Conservation (phyloP, 2,888 invertebrate genomes). For the Drosophila nigritarsus region DNA sequence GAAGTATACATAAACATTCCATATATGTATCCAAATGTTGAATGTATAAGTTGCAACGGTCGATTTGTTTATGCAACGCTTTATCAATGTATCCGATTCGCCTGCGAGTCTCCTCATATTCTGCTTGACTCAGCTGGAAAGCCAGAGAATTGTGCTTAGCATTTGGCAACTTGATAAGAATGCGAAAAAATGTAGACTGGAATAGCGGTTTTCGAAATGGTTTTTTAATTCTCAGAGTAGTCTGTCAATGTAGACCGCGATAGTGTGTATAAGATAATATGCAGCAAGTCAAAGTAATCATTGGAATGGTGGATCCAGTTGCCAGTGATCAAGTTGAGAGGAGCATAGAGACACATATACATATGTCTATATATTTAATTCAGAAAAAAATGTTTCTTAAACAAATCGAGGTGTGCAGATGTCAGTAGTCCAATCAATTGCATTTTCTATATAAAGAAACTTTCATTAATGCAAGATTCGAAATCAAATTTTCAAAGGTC, state of each 20-base stretch:
- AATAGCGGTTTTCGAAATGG: not conserved
- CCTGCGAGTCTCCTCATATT: not conserved
- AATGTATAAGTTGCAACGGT: not conserved
- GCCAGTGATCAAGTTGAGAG: not conserved
- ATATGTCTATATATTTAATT: not conserved
- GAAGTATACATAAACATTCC: not conserved
- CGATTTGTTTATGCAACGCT: slow-evolving; percentile 35
- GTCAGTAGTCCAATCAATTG: not conserved
- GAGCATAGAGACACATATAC: not conserved
- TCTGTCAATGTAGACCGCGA: not conserved
- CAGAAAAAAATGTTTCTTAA: too few species aligned
- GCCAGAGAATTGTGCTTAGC: not conserved
- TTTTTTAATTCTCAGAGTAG: not conserved
- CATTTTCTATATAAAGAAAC: not conserved
- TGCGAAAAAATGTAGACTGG: not conserved
- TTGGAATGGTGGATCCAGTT: not conserved
- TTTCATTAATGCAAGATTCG: not conserved
- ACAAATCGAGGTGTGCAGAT: not conserved
- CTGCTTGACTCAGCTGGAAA: slow-evolving; percentile 30
- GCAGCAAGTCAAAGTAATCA: not conserved
- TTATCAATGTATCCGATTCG: slow-evolving; percentile 28
- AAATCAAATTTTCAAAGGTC: not conserved
- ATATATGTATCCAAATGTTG: not conserved
- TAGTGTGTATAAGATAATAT: not conserved
- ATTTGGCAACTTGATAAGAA: not conserved